These are phyloP conservation scores for Magallana ariakensis DNA, from an alignment of 1,140 invertebrate species.

Conservation along the genomic window DNA sequence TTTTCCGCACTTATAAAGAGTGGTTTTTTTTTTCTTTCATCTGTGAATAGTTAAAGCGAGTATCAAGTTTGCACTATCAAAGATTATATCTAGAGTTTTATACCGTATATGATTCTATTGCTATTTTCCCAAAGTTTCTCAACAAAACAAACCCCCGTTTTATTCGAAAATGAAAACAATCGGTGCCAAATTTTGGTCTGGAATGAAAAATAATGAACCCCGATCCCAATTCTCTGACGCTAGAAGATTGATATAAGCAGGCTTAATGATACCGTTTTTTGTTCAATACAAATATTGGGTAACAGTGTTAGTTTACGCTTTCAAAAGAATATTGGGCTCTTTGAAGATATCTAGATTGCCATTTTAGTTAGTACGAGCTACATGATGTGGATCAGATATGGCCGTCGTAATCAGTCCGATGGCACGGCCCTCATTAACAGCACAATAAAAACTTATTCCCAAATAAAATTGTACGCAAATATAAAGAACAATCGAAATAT, in stretches of 20 bases:
- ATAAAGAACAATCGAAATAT: slow-evolving; percentile 33
- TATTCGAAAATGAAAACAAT: neutral
- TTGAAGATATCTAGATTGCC: slow-evolving; percentile 22
- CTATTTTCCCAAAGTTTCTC: neutral
- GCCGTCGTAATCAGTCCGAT: neutral
- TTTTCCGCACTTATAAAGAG: too few relatives aligned
- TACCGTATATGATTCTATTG: neutral
- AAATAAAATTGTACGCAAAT: slow-evolving; percentile 22
- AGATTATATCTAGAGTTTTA: neutral
- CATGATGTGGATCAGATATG: slow-evolving; percentile 20
- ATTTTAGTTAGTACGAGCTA: neutral
- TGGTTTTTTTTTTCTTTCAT: too few relatives aligned
- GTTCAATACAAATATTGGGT: slow-evolving; percentile 24
- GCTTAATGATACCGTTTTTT: slow-evolving; percentile 3
- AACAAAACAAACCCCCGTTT: neutral
- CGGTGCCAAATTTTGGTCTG: slow-evolving; percentile 35
- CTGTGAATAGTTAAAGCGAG: neutral
- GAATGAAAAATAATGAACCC: slow-evolving; percentile 3
- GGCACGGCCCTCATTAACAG: slow-evolving; percentile 22
- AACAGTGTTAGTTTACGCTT: slow-evolving; percentile 11
- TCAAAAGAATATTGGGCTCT: neutral
- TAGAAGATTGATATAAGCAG: slow-evolving; percentile 16
- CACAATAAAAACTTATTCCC: slow-evolving; percentile 9
- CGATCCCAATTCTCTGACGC: slow-evolving; percentile 12
- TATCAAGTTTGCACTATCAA: neutral